phyloP scores from a whole-genome alignment of 2,797 vertebrate species.

The Bovichtus variegatus region DNA sequence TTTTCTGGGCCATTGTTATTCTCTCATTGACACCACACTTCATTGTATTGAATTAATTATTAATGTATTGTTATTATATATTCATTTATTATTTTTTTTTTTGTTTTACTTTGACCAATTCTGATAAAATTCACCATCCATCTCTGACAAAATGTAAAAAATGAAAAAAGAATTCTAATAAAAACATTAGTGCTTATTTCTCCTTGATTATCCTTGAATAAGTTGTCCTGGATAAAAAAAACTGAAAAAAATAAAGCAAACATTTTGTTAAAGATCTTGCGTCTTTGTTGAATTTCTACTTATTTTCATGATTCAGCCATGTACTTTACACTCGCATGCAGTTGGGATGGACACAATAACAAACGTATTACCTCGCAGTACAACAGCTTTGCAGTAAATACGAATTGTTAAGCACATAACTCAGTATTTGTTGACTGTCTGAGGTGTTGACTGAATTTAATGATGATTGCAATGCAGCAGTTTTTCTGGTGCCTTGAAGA shows the following conservation, averaged over 20 bases:
- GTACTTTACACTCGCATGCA: neutral
- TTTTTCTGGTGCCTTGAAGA: neutral
- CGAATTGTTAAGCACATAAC: neutral
- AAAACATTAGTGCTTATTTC: constrained; percentile 85
- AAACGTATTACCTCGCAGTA: neutral
- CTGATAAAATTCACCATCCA: constrained; percentile 74
- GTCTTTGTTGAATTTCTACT: constrained; percentile 38
- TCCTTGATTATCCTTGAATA: constrained; percentile 86
- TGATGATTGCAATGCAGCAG: neutral
- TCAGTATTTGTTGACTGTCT: neutral
- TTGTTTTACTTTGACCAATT: constrained; percentile 83
- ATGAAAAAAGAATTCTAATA: constrained; percentile 66
- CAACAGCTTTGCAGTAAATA: neutral
- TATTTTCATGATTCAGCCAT: neutral
- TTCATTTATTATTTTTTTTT: constrained; percentile 76
- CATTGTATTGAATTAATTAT: constrained; percentile 88
- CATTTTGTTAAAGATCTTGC: constrained; percentile 83
- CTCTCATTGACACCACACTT: constrained; percentile 79
- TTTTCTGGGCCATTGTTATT: constrained; percentile 81
- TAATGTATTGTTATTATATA: constrained; percentile 85
- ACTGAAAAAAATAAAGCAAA: constrained; percentile 84
- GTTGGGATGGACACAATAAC: neutral
- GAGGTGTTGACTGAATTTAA: neutral
- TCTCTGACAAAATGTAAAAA: constrained; percentile 84
- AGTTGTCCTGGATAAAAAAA: constrained; percentile 83